Conservation (phyloP, 2,888 invertebrate species). For the Dermolepida albohirtum region DNA sequence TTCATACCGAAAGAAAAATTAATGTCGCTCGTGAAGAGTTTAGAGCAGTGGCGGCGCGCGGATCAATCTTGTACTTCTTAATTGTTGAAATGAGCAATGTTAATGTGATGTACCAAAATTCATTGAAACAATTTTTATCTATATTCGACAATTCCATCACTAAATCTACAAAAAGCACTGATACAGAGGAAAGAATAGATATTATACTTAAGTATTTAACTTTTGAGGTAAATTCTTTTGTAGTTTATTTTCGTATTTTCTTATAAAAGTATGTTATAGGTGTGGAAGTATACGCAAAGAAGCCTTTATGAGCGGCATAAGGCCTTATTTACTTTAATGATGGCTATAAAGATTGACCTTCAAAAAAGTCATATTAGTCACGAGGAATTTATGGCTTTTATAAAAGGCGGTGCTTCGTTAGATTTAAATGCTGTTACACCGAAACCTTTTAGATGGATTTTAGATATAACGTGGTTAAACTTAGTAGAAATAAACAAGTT, state of each 20-base stretch:
- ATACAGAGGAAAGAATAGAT: conserved; percentile 87
- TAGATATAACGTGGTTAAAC: conserved; percentile 96
- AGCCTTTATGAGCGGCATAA: conserved; percentile 95
- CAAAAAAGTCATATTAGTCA: conserved; percentile 84
- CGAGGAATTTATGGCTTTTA: conserved; percentile 94
- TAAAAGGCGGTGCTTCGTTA: conserved; percentile 95
- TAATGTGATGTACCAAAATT: conserved; percentile 97
- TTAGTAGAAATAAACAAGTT: conserved; percentile 92
- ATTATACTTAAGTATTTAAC: conserved; percentile 92
- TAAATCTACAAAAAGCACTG: conserved; percentile 86
- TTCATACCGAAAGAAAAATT: conserved; percentile 94
- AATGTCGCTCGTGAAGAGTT: conserved; percentile 95
- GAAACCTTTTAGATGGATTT: conserved; percentile 94
- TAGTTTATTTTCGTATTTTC: not conserved
- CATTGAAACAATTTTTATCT: conserved; percentile 91
- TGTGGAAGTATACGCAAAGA: conserved; percentile 91
- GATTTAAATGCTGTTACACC: conserved; percentile 93
- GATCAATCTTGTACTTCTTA: conserved; percentile 93
- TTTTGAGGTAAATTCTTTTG: conserved; percentile 71
- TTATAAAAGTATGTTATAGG: conserved; percentile 59
- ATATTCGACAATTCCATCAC: conserved; percentile 95
- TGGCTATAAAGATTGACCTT: conserved; percentile 95
- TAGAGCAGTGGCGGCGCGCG: conserved; percentile 92
- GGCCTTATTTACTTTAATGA: conserved; percentile 90
- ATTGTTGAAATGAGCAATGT: conserved; percentile 98